Evolutionary conservation across 92 coral and sea anemone genomes (phyloP).

Genomic region (Parazoanthus darwini): DNA sequence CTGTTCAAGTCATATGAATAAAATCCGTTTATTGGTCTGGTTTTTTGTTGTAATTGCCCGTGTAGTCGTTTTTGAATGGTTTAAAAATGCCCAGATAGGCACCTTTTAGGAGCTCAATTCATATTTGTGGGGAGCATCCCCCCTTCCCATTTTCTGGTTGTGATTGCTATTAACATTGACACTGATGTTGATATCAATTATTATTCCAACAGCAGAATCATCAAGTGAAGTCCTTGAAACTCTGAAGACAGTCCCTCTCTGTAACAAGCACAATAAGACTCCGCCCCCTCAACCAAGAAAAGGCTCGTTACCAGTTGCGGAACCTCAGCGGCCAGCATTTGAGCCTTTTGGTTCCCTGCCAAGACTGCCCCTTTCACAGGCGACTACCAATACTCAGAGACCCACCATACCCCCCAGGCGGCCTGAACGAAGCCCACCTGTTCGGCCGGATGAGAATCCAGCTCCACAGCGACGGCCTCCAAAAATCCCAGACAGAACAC

Average conservation of each 20-base stretch:
- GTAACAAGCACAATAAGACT: constrained; percentile 43
- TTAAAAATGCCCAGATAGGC: too few relatives aligned
- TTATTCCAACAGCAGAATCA: not conserved
- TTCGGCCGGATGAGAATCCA: constrained; percentile 41
- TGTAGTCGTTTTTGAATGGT: too few relatives aligned
- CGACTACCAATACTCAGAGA: constrained; percentile 12
- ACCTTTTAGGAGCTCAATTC: too few relatives aligned
- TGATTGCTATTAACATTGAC: not conserved
- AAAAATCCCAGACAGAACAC: constrained; percentile 16
- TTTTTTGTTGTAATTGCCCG: too few relatives aligned
- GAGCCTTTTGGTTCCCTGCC: constrained; percentile 10
- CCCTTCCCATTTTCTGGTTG: too few relatives aligned
- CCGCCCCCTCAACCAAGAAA: constrained; percentile 58
- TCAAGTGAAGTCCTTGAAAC: not conserved
- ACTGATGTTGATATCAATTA: not conserved
- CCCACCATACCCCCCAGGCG: constrained; percentile 54
- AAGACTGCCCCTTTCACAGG: constrained; percentile 35
- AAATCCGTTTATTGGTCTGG: too few relatives aligned
- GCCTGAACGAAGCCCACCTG: constrained; percentile 56
- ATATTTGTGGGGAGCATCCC: too few relatives aligned
- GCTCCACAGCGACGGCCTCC: constrained; percentile 13
- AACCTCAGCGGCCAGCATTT: constrained; percentile 33
- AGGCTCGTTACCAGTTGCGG: constrained; percentile 40
- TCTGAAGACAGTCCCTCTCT: constrained; percentile 27
- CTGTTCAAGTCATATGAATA: too few relatives aligned